Evolutionary conservation across 92 coral and sea anemone species (phyloP).

Genomic region (Bergia puertoricense): DNA sequence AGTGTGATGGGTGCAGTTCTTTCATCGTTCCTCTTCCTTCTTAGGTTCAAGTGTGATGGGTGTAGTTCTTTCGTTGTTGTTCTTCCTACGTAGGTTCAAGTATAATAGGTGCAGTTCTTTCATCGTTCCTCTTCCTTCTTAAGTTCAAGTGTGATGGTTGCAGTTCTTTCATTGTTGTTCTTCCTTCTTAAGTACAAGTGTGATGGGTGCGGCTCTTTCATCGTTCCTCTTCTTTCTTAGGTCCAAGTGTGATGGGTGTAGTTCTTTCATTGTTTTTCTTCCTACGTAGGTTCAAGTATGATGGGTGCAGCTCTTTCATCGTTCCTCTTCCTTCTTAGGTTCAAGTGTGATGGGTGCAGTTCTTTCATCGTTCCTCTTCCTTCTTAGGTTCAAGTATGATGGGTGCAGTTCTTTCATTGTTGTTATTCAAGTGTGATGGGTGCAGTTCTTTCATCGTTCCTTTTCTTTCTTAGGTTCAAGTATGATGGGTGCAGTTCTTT

Average conservation of each 20-base stretch:
- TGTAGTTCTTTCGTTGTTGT: slow-evolving; percentile 22
- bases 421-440: slow-evolving; percentile 79
- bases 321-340: background rate
- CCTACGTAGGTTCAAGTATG: slow-evolving; percentile 62
- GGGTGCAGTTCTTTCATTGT: slow-evolving; percentile 79
- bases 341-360: slow-evolving; percentile 79
- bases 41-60: background rate
- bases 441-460: slow-evolving; percentile 82
- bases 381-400: too few relatives aligned
- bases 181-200: slow-evolving; percentile 56
- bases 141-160: too few relatives aligned
- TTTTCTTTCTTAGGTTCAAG: slow-evolving; percentile 55
- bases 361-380: slow-evolving; percentile 66
- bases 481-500: slow-evolving; percentile 83
- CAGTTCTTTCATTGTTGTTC: too few relatives aligned
- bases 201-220: slow-evolving; percentile 78
- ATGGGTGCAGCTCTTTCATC: background rate
- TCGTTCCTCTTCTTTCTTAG: slow-evolving; percentile 36
- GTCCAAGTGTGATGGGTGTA: slow-evolving; percentile 35
- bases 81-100: too few relatives aligned
- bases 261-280: slow-evolving; percentile 71
- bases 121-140: slow-evolving; percentile 44
- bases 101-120: slow-evolving; percentile 44
- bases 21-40: slow-evolving; percentile 57
- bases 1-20: slow-evolving; percentile 11